Base-by-base conservation (phyloP, 1,140 invertebrate species). In the Venustaconcha ellipsiformis region DNA sequence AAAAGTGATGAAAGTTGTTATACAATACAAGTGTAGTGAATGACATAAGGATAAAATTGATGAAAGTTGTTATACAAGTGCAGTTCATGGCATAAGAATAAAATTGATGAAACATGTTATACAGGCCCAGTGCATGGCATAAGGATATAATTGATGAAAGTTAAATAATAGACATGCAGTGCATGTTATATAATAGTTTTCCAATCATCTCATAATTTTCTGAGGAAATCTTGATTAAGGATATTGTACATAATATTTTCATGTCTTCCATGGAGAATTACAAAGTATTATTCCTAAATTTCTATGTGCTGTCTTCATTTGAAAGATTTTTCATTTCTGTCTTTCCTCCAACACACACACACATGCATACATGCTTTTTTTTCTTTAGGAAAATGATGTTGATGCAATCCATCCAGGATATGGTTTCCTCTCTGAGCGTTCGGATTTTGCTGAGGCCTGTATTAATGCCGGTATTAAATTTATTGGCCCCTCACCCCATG, bases 391-490 rank as follows among this genome's bases (percentile, higher is more conserved):
- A 87, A 97, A 99, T 88, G 92, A 96, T 81, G 95, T 99, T 1
- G 98, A 99, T 90, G 98, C 98, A 5, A 96, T 99, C 83, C 98
- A 99, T 92, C 99, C 99, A 8, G 99, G 99, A 66, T 99, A 99
- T 92, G 99, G 99, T 15, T 97, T 99, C 87, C 92, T 99, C 0
- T 99, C 97, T 2, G 99, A 99, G 90, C 93, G 97, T 87, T 93
- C 96, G 57, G 98, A 99, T 86, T 99, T 99, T 91, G 97, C 98
- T 4, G 94, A 98, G 87, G 95, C 97, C 0, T 95, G 98, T 77
- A 92, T 94, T 64, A 95, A 99, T 91, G 94, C 96, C 76, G 97
- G 96, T 1, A 94, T 99, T 58, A 92, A 94, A 18, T 99, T 99
- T 87, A 98, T 99, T 87, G 99, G 99, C 6, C 99, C 99, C 0